A percentile compares a stretch with the other conserved stretches of the same genome.
phyloP scores from a whole-genome alignment of 2,113 vertebrate genomes.

The Silurus glanis region DNA sequence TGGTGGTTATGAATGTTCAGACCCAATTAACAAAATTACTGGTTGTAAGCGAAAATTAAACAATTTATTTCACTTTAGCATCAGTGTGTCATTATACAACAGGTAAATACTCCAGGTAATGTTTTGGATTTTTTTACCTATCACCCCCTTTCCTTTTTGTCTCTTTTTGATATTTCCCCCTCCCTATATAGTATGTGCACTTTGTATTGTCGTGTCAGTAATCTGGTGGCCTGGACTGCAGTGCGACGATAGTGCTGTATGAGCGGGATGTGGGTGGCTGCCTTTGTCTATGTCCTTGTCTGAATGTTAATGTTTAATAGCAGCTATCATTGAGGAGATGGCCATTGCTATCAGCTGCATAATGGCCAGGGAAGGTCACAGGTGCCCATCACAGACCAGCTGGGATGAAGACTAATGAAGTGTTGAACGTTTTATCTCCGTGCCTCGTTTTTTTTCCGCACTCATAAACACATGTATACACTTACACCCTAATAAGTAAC shows the following conservation, averaged over 20 bases:
- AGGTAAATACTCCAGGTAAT: not conserved
- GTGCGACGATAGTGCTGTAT: not conserved
- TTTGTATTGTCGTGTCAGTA: not conserved
- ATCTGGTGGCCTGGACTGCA: constrained; percentile 26
- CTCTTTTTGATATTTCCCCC: not conserved
- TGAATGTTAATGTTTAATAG: constrained; percentile 50
- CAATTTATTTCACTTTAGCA: not conserved
- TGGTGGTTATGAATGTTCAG: constrained; percentile 25
- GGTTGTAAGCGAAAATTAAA: not conserved
- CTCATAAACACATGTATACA: constrained; percentile 2
- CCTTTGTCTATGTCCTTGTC: constrained; percentile 44
- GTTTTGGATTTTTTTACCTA: not conserved
- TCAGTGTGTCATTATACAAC: not conserved
- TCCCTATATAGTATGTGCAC: not conserved
- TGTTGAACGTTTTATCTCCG: constrained; percentile 33
- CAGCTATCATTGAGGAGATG: constrained; percentile 29
- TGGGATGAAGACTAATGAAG: constrained; percentile 42
- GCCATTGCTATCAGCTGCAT: constrained; percentile 25
- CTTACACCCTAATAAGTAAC: not conserved
- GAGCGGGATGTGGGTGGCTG: constrained; percentile 32
- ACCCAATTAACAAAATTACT: constrained; percentile 1
- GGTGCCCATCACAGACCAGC: constrained; percentile 17
- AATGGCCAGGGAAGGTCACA: constrained; percentile 42
- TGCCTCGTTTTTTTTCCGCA: constrained; percentile 9
- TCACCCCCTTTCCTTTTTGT: not conserved